A percentile compares a stretch with the other conserved stretches of the same genome.
Evolutionary conservation across 2,888 invertebrate species (phyloP).

Genomic region (Tachina grossa): DNA sequence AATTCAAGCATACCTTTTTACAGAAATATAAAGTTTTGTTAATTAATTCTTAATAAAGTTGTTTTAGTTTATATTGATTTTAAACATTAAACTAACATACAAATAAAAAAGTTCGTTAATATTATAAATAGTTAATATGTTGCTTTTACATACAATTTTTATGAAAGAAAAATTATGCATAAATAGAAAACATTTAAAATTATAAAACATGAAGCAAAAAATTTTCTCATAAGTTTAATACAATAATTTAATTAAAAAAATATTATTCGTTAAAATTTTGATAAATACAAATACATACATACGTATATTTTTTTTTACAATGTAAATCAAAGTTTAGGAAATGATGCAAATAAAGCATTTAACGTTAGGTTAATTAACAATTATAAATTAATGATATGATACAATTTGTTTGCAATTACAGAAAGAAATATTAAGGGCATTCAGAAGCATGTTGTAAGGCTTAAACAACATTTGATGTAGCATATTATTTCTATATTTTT

Average conservation of each 20-base stretch:
- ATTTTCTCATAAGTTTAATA: background rate
- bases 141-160: slow-evolving; percentile 23
- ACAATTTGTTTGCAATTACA: slow-evolving; percentile 35
- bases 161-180: slow-evolving; percentile 6
- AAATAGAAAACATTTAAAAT: slow-evolving; percentile 14
- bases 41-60: slow-evolving; percentile 51
- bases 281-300: background rate
- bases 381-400: slow-evolving; percentile 62
- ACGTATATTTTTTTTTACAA: slow-evolving; percentile 21
- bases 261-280: background rate
- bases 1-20: slow-evolving; percentile 69
- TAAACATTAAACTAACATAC: slow-evolving; percentile 48
- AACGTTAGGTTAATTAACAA: slow-evolving; percentile 16
- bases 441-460: background rate
- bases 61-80: slow-evolving; percentile 22
- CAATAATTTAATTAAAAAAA: slow-evolving; percentile 2
- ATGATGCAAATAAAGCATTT: background rate
- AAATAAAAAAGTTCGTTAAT: slow-evolving; percentile 32
- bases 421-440: background rate
- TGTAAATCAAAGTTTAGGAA: background rate
- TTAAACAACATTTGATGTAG: background rate
- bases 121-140: slow-evolving; percentile 7
- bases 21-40: slow-evolving; percentile 65
- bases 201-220: background rate
- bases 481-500: background rate